A percentile compares a stretch with the other conserved stretches of the same genome.
Conservation (phyloP, 2,797 vertebrate species). For the Chaenodraco wilsoni region DNA sequence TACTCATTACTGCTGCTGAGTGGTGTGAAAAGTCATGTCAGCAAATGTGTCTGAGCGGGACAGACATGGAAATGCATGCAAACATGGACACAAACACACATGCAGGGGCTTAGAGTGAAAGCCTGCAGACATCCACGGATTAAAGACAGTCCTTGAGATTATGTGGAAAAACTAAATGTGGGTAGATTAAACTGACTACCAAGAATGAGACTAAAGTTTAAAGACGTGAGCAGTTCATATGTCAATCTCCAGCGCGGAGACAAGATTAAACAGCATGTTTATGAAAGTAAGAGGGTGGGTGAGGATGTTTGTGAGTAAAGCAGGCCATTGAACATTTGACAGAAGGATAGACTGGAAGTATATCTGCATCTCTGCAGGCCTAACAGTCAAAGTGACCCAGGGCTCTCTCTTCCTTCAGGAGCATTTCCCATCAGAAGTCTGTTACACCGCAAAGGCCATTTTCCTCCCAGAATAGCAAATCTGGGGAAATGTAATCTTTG, state of each 20-base stretch:
- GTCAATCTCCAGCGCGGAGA: conserved; percentile 28
- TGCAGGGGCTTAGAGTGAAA: conserved; percentile 31
- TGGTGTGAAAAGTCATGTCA: conserved; percentile 44
- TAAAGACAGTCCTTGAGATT: conserved; percentile 62
- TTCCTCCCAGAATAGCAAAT: conserved; percentile 74
- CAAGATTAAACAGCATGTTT: conserved; percentile 22
- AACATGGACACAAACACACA: conserved; percentile 32
- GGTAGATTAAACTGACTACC: conserved; percentile 55
- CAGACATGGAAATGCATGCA: conserved; percentile 7
- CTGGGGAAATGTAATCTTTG: conserved; percentile 74
- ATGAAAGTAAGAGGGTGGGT: conserved; percentile 7
- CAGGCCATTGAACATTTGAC: conserved; percentile 23
- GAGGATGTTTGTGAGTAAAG: conserved; percentile 7
- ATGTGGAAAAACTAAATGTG: conserved; percentile 39
- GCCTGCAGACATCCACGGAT: conserved; percentile 53
- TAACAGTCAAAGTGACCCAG: conserved; percentile 69
- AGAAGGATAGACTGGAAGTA: conserved; percentile 23
- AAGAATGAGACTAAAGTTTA: conserved; percentile 53
- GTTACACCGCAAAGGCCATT: conserved; percentile 66
- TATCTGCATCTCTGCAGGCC: conserved; percentile 32
- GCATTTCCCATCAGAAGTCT: conserved; percentile 66
- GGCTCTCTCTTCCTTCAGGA: conserved; percentile 43
- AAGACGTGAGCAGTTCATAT: conserved; percentile 44
- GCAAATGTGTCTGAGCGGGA: conserved; percentile 25
- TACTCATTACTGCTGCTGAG: conserved; percentile 44